Evolutionary conservation across 2,888 invertebrate genomes (phyloP).

Genomic region (Tetranychus piercei): DNA sequence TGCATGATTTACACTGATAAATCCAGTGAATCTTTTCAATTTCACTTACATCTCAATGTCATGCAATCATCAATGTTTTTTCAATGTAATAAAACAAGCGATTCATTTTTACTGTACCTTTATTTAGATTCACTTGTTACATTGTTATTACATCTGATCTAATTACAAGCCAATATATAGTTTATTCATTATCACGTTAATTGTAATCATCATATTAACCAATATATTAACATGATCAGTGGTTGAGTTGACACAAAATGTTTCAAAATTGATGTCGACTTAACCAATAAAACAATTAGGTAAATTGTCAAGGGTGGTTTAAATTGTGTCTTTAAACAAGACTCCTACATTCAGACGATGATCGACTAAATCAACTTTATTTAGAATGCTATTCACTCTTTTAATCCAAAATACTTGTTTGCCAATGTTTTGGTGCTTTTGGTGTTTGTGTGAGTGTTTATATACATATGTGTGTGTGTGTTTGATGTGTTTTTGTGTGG

Average conservation of each 20-base stretch:
- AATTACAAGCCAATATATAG: background rate
- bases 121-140: background rate
- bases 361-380: background rate
- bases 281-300: too few species aligned
- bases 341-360: background rate
- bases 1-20: too few species aligned
- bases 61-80: background rate
- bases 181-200: background rate
- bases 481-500: background rate
- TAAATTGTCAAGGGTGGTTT: too few species aligned
- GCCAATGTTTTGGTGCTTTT: background rate
- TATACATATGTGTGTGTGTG: background rate
- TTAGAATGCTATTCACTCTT: background rate
- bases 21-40: too few species aligned
- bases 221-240: background rate
- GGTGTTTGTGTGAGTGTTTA: background rate
- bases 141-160: background rate
- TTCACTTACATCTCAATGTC: background rate
- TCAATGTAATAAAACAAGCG: background rate
- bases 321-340: background rate
- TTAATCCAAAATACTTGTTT: background rate
- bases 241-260: too few species aligned
- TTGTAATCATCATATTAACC: background rate
- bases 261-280: too few species aligned
- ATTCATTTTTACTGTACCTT: too few species aligned